A percentile compares a stretch with the other conserved stretches of the same genome.
Conservation (phyloP, 92 coral and sea anemone genomes). For the Bergia sp. region DNA sequence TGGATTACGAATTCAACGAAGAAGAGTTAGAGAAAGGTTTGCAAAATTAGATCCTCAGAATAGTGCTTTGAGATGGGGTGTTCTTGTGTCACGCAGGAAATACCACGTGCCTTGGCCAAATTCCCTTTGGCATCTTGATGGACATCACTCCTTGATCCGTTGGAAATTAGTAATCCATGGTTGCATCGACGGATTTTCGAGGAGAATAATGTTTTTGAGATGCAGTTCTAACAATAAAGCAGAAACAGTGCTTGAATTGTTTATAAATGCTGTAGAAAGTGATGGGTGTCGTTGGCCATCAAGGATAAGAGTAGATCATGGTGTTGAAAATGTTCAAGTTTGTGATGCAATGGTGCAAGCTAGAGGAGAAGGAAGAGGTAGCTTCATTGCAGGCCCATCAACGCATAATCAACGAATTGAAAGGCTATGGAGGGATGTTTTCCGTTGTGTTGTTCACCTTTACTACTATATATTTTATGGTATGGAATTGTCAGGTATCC, state of each 20-base stretch:
- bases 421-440: slow-evolving; percentile 66
- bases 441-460: slow-evolving; percentile 61
- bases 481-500: slow-evolving; percentile 62
- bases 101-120: slow-evolving; percentile 46
- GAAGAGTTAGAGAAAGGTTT: slow-evolving; percentile 20
- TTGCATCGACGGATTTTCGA: slow-evolving; percentile 53
- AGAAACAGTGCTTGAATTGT: slow-evolving; percentile 29
- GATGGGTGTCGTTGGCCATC: slow-evolving; percentile 59
- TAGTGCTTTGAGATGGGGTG: slow-evolving; percentile 56
- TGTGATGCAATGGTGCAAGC: slow-evolving; percentile 56
- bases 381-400: slow-evolving; percentile 59
- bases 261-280: slow-evolving; percentile 35
- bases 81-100: slow-evolving; percentile 47
- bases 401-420: slow-evolving; percentile 51
- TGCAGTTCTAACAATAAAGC: slow-evolving; percentile 35
- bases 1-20: slow-evolving; percentile 44
- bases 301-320: slow-evolving; percentile 57
- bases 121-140: slow-evolving; percentile 46
- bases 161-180: slow-evolving; percentile 53
- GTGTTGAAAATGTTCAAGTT: slow-evolving; percentile 54
- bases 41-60: slow-evolving; percentile 61
- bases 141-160: slow-evolving; percentile 48
- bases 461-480: slow-evolving; percentile 63
- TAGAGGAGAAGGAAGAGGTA: slow-evolving; percentile 59
- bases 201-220: slow-evolving; percentile 45